Conservation (phyloP, 1,140 invertebrate species). For the Platorchestia sp. region DNA sequence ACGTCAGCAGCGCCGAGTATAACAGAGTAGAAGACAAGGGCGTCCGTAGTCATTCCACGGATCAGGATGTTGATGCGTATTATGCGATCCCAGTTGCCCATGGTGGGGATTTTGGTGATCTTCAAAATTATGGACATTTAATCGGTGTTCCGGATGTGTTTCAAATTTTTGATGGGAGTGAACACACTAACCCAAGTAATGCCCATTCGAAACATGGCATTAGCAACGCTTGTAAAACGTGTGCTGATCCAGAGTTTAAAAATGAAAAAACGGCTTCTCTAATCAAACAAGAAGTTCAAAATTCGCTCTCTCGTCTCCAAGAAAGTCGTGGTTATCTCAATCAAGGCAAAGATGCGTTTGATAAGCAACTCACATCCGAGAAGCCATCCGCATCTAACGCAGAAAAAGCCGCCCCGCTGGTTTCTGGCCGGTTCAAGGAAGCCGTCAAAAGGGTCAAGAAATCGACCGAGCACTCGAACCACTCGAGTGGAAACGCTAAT, state of each 20-base stretch:
- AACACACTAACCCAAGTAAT: neutral
- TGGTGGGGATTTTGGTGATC: neutral
- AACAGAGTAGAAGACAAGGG: neutral
- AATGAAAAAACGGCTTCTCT: neutral
- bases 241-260: neutral
- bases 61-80: neutral
- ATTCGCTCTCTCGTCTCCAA: slow-evolving; percentile 4
- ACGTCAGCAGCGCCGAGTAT: neutral
- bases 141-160: neutral
- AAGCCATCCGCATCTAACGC: neutral
- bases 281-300: slow-evolving; percentile 4
- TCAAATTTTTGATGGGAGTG: neutral
- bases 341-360: neutral
- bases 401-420: neutral
- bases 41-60: neutral
- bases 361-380: neutral
- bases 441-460: neutral
- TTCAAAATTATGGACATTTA: neutral
- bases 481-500: neutral
- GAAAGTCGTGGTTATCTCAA: neutral
- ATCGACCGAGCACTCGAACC: neutral
- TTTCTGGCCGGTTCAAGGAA: neutral
- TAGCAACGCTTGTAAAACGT: neutral
- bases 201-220: neutral
- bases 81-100: neutral